phyloP scores from a whole-genome alignment of 1,140 invertebrate species.

The Drosophila elegans region DNA sequence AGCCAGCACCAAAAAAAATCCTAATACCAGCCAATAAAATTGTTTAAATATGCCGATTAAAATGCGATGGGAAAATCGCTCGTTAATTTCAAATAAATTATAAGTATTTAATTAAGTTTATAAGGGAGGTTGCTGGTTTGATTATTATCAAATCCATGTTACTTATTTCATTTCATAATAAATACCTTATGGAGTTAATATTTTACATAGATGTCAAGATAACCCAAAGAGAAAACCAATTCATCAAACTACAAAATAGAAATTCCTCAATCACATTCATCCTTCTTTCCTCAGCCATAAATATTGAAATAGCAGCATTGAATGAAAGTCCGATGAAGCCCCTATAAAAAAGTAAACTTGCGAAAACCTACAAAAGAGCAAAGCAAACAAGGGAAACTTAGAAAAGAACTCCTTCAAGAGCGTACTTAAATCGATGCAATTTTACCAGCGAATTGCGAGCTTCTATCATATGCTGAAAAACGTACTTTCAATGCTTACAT shows the following conservation, averaged over 20 bases:
- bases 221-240: too few relatives aligned
- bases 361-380: too few relatives aligned
- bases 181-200: too few relatives aligned
- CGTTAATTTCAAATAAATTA: neutral
- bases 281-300: neutral
- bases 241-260: too few relatives aligned
- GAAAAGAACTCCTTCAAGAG: neutral
- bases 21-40: neutral
- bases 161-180: too few relatives aligned
- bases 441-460: neutral
- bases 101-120: neutral
- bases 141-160: too few relatives aligned
- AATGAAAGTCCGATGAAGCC: neutral
- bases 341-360: neutral
- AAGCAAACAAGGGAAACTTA: neutral
- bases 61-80: neutral
- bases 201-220: too few relatives aligned
- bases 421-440: constrained; percentile 11
- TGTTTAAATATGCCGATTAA: constrained; percentile 8
- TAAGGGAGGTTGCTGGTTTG: neutral
- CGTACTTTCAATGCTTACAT: neutral
- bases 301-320: neutral
- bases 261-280: too few relatives aligned
- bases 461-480: neutral
- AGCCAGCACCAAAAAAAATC: constrained; percentile 3